Evolutionary conservation across 2,113 vertebrate genomes (phyloP).

Genomic region (Mola mola): DNA sequence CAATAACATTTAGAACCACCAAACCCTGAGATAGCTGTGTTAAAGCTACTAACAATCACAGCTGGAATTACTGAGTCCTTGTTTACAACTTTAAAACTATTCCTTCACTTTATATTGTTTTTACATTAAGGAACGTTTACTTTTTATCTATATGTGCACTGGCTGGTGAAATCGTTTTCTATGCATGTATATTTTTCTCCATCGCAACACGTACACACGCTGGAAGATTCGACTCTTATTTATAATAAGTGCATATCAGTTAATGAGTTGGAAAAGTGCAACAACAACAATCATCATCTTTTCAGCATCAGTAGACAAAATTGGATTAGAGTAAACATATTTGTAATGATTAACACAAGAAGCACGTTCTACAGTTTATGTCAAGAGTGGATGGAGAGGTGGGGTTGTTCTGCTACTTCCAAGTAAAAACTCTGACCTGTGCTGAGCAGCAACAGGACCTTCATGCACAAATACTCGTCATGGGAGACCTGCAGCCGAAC

Average conservation of each 20-base stretch:
- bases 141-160: not conserved
- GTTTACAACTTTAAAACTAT: not conserved
- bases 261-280: constrained; percentile 3
- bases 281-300: constrained; percentile 10
- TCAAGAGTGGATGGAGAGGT: not conserved
- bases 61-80: not conserved
- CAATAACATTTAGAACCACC: too few relatives aligned
- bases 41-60: not conserved
- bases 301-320: not conserved
- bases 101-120: not conserved
- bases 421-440: constrained; percentile 83
- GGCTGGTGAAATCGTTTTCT: not conserved
- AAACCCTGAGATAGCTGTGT: not conserved
- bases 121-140: too few relatives aligned
- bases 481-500: constrained; percentile 94
- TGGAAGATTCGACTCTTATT: constrained; percentile 3
- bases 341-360: constrained; percentile 1
- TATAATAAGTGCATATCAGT: not conserved
- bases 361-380: not conserved
- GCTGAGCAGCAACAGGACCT: constrained; percentile 95
- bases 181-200: not conserved
- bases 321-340: constrained; percentile 16
- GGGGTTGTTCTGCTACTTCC: not conserved
- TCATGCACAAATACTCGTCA: constrained; percentile 99
- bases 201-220: not conserved